phyloP scores from a whole-genome alignment of 2,797 vertebrate genomes.

The Sebastes hopkinsi region DNA sequence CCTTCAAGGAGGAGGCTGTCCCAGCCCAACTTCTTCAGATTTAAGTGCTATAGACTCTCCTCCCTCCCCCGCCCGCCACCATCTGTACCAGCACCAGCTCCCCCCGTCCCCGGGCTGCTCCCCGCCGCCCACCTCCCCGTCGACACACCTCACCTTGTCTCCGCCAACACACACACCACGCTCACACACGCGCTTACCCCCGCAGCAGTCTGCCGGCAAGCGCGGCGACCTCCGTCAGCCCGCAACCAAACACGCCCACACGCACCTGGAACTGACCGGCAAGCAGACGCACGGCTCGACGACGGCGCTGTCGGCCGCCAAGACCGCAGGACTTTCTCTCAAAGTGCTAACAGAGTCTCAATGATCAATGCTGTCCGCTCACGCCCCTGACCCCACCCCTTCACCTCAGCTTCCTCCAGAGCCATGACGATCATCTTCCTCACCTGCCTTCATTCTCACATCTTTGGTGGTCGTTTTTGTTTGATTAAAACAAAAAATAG shows the following conservation, averaged over 20 bases:
- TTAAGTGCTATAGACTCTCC: slow-evolving; percentile 98
- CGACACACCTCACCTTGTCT: slow-evolving; percentile 33
- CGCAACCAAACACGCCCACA: slow-evolving; percentile 31
- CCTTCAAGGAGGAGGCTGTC: slow-evolving; percentile 97
- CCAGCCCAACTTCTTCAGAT: slow-evolving; percentile 98
- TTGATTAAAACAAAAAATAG: not conserved
- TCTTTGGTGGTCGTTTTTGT: not conserved
- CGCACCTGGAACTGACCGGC: slow-evolving; percentile 61
- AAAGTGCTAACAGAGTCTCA: slow-evolving; percentile 71
- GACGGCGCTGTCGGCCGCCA: slow-evolving; percentile 64
- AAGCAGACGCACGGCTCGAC: slow-evolving; percentile 73
- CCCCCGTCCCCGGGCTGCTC: slow-evolving; percentile 56
- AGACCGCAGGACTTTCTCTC: slow-evolving; percentile 76
- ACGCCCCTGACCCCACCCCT: not conserved
- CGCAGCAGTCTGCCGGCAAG: slow-evolving; percentile 40
- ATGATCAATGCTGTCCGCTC: slow-evolving; percentile 15
- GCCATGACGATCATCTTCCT: slow-evolving; percentile 9
- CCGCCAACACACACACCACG: slow-evolving; percentile 28
- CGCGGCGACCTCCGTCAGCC: slow-evolving; percentile 26
- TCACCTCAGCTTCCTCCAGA: slow-evolving; percentile 13
- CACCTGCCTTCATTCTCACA: not conserved
- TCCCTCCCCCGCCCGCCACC: slow-evolving; percentile 73
- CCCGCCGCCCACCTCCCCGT: slow-evolving; percentile 52
- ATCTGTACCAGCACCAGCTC: slow-evolving; percentile 50
- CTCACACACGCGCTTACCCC: slow-evolving; percentile 47